Percentiles rank a stretch among this genome's conserved stretches.
phyloP scores from a whole-genome alignment of 1,140 invertebrate species.

The Pogonus chalceus region DNA sequence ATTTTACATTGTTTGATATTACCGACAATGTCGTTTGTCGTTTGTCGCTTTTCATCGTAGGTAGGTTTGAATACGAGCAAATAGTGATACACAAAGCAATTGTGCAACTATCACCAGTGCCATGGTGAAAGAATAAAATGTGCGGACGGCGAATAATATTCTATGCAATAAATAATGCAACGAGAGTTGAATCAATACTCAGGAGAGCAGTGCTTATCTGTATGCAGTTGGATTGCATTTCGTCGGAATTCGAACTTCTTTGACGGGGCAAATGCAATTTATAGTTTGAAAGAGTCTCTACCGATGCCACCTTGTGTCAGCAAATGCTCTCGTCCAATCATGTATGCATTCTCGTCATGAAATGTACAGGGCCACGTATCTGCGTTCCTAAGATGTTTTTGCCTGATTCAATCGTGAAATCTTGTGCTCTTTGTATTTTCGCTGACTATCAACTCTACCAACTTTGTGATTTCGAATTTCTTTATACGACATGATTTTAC shows the following conservation, averaged over 20 bases:
- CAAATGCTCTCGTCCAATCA: constrained; percentile 1
- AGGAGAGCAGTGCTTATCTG: neutral
- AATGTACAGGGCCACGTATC: neutral
- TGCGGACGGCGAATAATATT: no score
- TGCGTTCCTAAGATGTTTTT: neutral
- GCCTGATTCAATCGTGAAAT: constrained; percentile 1
- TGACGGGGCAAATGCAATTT: neutral
- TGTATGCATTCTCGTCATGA: constrained; percentile 1
- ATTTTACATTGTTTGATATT: no score
- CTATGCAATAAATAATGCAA: neutral
- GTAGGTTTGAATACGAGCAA: no score
- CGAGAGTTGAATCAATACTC: neutral
- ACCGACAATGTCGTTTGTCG: no score
- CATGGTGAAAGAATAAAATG: no score
- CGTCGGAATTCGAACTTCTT: neutral
- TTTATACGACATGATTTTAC: neutral
- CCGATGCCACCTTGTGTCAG: constrained; percentile 2
- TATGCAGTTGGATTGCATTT: constrained; percentile 1
- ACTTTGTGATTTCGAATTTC: neutral
- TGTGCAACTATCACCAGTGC: no score
- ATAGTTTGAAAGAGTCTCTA: constrained; percentile 5
- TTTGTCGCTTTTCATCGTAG: no score
- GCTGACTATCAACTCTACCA: neutral
- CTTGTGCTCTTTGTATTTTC: constrained; percentile 3
- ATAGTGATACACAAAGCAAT: no score